phyloP scores from a whole-genome alignment of 2,113 vertebrate genomes.

The Phaethornis superciliosus region DNA sequence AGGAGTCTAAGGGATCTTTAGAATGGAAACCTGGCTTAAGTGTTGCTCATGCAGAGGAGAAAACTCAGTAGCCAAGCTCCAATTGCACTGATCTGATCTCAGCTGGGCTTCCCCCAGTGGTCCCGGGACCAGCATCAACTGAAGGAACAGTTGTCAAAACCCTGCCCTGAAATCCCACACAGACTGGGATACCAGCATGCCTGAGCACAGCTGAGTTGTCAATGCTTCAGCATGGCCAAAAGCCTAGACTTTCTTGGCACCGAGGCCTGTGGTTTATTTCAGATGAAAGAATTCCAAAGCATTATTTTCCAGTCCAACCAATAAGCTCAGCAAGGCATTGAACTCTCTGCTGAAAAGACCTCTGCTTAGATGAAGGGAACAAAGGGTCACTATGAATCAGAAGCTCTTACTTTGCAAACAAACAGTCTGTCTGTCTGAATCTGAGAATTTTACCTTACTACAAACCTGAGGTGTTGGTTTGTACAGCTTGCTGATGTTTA shows the following conservation, averaged over 20 bases:
- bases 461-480: neutral
- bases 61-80: neutral
- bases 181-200: neutral
- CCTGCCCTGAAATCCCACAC: neutral
- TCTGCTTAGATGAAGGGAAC: slow-evolving; percentile 29
- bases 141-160: neutral
- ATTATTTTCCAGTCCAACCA: slow-evolving; percentile 57
- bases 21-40: neutral
- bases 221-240: neutral
- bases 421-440: neutral
- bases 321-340: slow-evolving; percentile 31
- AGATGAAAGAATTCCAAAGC: slow-evolving; percentile 56
- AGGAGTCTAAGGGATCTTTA: neutral
- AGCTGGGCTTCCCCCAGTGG: neutral
- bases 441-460: neutral
- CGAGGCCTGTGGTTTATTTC: slow-evolving; percentile 16
- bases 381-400: neutral
- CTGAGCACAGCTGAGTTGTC: neutral
- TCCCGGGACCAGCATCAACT: neutral
- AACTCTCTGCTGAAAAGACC: slow-evolving; percentile 40
- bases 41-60: neutral
- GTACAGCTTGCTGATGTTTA: neutral
- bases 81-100: neutral
- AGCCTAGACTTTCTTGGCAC: slow-evolving; percentile 40
- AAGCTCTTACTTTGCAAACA: neutral